A percentile compares a stretch with the other conserved stretches of the same genome.
phyloP scores from a whole-genome alignment of 1,140 invertebrate genomes.

The Pseudomyrmex dendroicus region DNA sequence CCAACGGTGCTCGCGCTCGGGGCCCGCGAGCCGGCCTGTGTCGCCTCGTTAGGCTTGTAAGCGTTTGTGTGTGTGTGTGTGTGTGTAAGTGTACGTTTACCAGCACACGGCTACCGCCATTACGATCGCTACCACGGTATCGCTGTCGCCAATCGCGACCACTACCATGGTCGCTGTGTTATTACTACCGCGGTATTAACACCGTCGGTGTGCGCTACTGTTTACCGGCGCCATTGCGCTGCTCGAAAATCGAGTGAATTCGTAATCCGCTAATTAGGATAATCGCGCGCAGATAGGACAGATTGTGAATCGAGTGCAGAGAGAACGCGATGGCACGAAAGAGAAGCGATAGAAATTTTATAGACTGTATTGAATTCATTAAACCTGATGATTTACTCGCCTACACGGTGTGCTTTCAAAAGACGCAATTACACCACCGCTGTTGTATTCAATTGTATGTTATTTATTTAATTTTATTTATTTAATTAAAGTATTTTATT shows the following conservation, averaged over 20 bases:
- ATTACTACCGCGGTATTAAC: constrained; percentile 67
- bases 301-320: constrained; percentile 14
- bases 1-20: constrained; percentile 62
- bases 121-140: constrained; percentile 61
- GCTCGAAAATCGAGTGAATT: constrained; percentile 27
- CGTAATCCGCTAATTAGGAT: constrained; percentile 17
- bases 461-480: not conserved
- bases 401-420: too few species aligned
- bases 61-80: constrained; percentile 49
- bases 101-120: constrained; percentile 62
- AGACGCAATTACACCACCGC: too few species aligned
- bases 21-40: constrained; percentile 12
- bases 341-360: constrained; percentile 16
- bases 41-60: constrained; percentile 59
- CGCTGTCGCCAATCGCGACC: constrained; percentile 53
- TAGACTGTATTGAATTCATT: not conserved
- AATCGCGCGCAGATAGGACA: constrained; percentile 28
- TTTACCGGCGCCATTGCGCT: constrained; percentile 38
- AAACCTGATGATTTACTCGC: too few species aligned
- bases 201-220: constrained; percentile 50
- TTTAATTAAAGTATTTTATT: not conserved
- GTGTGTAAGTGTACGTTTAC: constrained; percentile 22
- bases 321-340: not conserved
- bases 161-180: constrained; percentile 40
- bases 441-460: not conserved